Evolutionary conservation across 2,797 vertebrate species (phyloP).

Genomic region (Muraenolepis orangiensis): DNA sequence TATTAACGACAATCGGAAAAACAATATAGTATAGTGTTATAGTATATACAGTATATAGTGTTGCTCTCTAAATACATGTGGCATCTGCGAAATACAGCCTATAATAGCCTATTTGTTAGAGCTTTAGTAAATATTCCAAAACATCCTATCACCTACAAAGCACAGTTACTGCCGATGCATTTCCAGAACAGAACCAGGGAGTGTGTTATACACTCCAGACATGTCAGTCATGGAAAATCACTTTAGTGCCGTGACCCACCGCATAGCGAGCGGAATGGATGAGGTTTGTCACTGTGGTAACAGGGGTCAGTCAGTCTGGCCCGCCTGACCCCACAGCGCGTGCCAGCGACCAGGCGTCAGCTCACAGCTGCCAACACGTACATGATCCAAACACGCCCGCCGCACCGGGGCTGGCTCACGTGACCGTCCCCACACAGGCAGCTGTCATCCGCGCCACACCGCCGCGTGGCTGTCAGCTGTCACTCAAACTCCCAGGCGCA

Average conservation of each 20-base stretch:
- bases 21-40: not conserved
- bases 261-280: not conserved
- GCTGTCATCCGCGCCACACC: slow-evolving; percentile 8
- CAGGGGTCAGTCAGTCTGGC: not conserved
- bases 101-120: not conserved
- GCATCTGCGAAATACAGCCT: not conserved
- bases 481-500: not conserved
- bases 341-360: not conserved
- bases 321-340: not conserved
- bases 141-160: not conserved
- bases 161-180: not conserved
- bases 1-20: not conserved
- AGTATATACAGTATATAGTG: too few species aligned
- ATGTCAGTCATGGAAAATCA: not conserved
- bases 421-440: slow-evolving; percentile 29
- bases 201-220: too few species aligned
- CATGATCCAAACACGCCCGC: not conserved
- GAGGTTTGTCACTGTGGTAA: not conserved
- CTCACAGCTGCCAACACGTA: not conserved
- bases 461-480: not conserved
- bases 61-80: not conserved
- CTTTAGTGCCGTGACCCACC: not conserved
- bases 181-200: not conserved
- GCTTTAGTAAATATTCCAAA: not conserved
- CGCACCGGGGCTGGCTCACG: too few species aligned